phyloP scores from a whole-genome alignment of 2,797 vertebrate species.

The Scolopax rusticola region DNA sequence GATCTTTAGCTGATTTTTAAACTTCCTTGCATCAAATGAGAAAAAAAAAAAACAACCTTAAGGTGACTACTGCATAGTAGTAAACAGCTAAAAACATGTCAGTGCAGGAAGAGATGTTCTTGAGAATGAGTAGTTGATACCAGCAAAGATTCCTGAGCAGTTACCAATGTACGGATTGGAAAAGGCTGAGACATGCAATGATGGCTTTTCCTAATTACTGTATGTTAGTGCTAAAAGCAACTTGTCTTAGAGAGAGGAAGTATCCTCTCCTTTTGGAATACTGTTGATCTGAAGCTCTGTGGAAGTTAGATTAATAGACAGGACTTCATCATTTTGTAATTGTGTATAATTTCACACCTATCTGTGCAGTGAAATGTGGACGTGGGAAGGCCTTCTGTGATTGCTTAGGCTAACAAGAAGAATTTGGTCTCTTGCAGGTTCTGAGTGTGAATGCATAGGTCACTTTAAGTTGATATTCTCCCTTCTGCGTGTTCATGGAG shows the following conservation, averaged over 20 bases:
- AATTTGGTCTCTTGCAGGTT: conserved; percentile 81
- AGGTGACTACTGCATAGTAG: neutral
- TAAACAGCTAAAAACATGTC: neutral
- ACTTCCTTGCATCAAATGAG: neutral
- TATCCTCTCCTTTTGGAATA: neutral
- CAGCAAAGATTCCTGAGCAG: neutral
- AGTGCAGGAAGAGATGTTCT: neutral
- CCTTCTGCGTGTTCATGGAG: conserved; percentile 95
- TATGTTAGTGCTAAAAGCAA: neutral
- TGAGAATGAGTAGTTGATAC: neutral
- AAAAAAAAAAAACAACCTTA: neutral
- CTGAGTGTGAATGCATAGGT: conserved; percentile 96
- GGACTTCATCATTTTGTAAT: neutral
- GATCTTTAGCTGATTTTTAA: neutral
- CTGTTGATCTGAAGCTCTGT: neutral
- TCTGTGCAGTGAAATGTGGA: neutral
- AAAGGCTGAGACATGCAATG: neutral
- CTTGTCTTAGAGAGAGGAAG: neutral
- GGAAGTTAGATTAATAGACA: neutral
- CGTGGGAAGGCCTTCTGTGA: neutral
- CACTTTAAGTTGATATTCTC: conserved; percentile 99
- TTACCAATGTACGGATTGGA: neutral
- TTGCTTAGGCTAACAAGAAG: neutral
- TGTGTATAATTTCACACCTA: neutral
- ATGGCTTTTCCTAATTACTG: neutral